These are phyloP conservation scores for Anolis sagrei DNA, from an alignment of 2,113 vertebrate genomes.

Conservation along the genomic window DNA sequence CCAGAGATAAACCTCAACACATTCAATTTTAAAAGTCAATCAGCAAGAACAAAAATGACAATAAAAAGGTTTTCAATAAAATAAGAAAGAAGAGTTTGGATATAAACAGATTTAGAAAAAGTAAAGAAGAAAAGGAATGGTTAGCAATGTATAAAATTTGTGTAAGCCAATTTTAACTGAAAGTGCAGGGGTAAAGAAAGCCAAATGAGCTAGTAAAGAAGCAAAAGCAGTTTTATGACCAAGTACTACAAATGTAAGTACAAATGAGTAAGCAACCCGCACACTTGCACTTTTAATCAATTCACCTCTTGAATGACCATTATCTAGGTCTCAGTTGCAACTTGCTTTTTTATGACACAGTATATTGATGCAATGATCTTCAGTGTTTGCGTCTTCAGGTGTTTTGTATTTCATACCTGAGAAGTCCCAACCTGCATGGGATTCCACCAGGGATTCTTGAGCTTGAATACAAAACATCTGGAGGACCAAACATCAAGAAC, in stretches of 20 bases:
- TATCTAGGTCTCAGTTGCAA: no score
- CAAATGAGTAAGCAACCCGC: not conserved
- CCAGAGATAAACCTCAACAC: no score
- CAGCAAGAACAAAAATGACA: not conserved
- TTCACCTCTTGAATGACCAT: not conserved
- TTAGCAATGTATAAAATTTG: not conserved
- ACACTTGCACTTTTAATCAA: not conserved
- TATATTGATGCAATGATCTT: no score
- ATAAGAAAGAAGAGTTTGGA: not conserved
- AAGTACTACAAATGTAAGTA: not conserved
- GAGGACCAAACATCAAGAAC: not conserved
- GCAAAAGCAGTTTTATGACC: not conserved
- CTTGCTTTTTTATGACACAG: no score
- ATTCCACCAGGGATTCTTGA: no score
- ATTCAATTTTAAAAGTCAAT: no score
- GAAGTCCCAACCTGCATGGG: no score
- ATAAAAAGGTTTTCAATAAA: not conserved
- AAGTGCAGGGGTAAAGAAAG: not conserved
- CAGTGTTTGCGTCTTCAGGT: no score
- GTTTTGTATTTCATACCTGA: no score
- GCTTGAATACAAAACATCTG: no score
- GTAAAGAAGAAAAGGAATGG: not conserved
- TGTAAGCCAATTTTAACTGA: not conserved
- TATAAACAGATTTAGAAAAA: not conserved
- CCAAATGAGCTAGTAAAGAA: not conserved